Evolutionary conservation across 2,888 invertebrate species (phyloP).

Genomic region (Parthenolecanium corni): DNA sequence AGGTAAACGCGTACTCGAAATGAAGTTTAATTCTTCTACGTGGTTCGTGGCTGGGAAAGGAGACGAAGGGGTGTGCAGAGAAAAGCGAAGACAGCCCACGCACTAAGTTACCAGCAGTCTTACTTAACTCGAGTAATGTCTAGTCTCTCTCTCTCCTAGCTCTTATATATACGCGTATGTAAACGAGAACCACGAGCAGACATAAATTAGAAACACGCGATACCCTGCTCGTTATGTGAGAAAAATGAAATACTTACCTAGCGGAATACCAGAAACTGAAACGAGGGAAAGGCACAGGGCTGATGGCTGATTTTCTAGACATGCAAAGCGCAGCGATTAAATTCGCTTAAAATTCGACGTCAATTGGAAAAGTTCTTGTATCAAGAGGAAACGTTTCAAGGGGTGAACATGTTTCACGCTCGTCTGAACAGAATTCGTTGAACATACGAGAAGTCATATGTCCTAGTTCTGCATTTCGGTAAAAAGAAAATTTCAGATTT

Average conservation of each 20-base stretch:
- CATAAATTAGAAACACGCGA: not conserved
- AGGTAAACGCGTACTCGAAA: not conserved
- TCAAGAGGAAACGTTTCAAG: too few species aligned
- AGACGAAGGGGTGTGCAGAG: not conserved
- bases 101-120: constrained; percentile 6
- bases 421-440: too few species aligned
- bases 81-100: constrained; percentile 14
- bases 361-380: too few species aligned
- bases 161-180: too few species aligned
- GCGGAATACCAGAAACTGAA: not conserved
- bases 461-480: too few species aligned
- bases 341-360: too few species aligned
- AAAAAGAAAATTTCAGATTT: too few species aligned
- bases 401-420: too few species aligned
- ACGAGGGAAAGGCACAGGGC: not conserved
- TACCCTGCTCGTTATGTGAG: not conserved
- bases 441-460: too few species aligned
- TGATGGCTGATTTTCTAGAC: too few species aligned
- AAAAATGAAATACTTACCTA: not conserved
- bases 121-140: not conserved
- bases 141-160: too few species aligned
- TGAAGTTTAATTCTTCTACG: not conserved
- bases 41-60: not conserved
- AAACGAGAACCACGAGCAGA: not conserved
- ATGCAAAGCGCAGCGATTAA: too few species aligned